These are phyloP conservation scores for Lophochroa leadbeateri DNA, from an alignment of 2,113 vertebrate species.

Conservation along the genomic window DNA sequence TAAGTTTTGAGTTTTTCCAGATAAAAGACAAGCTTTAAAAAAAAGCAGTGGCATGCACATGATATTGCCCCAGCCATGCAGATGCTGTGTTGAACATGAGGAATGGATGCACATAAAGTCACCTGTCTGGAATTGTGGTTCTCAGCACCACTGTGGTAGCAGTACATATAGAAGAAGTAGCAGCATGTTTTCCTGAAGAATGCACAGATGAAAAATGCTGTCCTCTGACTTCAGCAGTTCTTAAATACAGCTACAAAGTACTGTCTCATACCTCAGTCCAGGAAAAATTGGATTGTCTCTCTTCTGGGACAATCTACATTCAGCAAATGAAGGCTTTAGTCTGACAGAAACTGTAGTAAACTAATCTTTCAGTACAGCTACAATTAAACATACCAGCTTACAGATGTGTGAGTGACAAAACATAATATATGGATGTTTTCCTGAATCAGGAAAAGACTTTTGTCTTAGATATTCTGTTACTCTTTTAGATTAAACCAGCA, in stretches of 20 bases:
- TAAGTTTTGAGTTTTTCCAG: not conserved
- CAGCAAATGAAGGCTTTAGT: not conserved
- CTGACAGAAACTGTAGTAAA: not conserved
- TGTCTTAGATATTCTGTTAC: not conserved
- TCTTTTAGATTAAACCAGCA: not conserved
- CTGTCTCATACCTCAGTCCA: not conserved
- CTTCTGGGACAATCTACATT: not conserved
- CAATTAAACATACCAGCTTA: not conserved
- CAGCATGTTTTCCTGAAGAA: not conserved
- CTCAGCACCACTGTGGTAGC: not conserved
- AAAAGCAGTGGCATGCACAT: not conserved
- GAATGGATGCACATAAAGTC: no score
- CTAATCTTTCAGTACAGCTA: not conserved
- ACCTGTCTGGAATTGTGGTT: rapidly evolving
- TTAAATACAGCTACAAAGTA: not conserved
- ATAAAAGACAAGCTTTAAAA: not conserved
- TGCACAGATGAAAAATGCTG: not conserved
- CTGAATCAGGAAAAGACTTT: not conserved
- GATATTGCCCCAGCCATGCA: not conserved
- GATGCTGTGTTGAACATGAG: not conserved
- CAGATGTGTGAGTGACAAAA: not conserved
- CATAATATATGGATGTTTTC: not conserved
- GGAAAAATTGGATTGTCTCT: not conserved
- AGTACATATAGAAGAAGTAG: not conserved
- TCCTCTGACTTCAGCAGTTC: not conserved